phyloP scores from a whole-genome alignment of 1,140 invertebrate species.

The Scaptomyza hsui region DNA sequence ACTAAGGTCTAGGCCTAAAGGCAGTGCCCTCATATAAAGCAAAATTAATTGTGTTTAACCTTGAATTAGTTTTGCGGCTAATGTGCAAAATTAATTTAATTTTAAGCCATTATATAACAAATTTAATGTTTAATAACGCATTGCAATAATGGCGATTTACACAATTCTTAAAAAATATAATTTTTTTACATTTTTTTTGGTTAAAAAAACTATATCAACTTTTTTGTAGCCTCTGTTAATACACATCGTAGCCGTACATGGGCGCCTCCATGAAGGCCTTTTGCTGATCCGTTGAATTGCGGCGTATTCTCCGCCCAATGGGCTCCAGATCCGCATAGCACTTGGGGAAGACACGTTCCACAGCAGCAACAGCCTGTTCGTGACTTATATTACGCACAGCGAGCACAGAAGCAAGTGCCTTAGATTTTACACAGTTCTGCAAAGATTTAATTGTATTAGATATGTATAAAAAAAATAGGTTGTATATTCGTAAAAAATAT shows the following conservation, averaged over 20 bases:
- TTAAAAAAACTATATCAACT: too few species aligned
- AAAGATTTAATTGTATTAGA: slow-evolving; percentile 70
- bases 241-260: slow-evolving; percentile 91
- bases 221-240: slow-evolving; percentile 35
- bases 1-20: slow-evolving; percentile 16
- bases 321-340: slow-evolving; percentile 98
- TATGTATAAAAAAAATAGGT: neutral
- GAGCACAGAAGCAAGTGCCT: slow-evolving; percentile 92
- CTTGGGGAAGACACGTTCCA: slow-evolving; percentile 95
- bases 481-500: neutral
- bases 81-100: slow-evolving; percentile 66
- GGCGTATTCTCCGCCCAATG: slow-evolving; percentile 91
- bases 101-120: slow-evolving; percentile 20
- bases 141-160: slow-evolving; percentile 11
- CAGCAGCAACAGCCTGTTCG: slow-evolving; percentile 89
- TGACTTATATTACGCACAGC: slow-evolving; percentile 90
- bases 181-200: slow-evolving; percentile 50
- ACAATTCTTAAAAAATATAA: slow-evolving; percentile 37
- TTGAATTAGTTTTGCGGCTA: slow-evolving; percentile 43
- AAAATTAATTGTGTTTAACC: slow-evolving; percentile 32
- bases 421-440: slow-evolving; percentile 95
- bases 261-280: slow-evolving; percentile 91
- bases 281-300: slow-evolving; percentile 90
- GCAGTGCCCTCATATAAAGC: slow-evolving; percentile 36
- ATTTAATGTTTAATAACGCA: slow-evolving; percentile 11